These are phyloP conservation scores for Umimayanthus chanpuru DNA, from an alignment of 92 coral and sea anemone genomes.

Conservation along the genomic window DNA sequence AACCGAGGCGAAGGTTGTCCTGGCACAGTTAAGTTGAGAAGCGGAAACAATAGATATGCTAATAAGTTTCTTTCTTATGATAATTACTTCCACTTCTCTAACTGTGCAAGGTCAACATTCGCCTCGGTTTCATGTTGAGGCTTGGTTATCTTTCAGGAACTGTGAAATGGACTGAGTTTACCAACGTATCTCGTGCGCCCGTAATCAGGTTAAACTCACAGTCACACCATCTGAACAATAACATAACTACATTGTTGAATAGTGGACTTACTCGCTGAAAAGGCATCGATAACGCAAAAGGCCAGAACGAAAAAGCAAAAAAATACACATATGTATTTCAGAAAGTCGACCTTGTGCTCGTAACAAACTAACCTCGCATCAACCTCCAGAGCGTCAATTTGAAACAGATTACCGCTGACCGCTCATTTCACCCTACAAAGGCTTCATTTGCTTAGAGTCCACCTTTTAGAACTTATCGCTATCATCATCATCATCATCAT, in stretches of 20 bases:
- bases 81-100: no score
- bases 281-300: background rate
- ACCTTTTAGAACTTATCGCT: no score
- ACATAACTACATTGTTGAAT: background rate
- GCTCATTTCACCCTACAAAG: background rate
- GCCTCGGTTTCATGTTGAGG: no score
- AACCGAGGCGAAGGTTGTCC: no score
- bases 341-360: background rate
- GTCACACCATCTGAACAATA: background rate
- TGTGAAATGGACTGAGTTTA: no score
- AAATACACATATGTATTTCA: background rate
- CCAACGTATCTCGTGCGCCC: background rate
- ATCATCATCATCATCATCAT: no score
- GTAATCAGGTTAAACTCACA: background rate
- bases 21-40: no score
- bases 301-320: background rate
- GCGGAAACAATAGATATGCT: no score
- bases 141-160: no score
- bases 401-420: background rate
- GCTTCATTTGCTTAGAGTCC: background rate
- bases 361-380: background rate
- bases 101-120: no score
- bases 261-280: background rate
- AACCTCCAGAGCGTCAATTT: no score
- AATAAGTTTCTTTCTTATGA: no score